Evolutionary conservation across 2,113 vertebrate genomes (phyloP), one percentile per base, ranked within the genome.

Genomic region (Ia io): DNA sequence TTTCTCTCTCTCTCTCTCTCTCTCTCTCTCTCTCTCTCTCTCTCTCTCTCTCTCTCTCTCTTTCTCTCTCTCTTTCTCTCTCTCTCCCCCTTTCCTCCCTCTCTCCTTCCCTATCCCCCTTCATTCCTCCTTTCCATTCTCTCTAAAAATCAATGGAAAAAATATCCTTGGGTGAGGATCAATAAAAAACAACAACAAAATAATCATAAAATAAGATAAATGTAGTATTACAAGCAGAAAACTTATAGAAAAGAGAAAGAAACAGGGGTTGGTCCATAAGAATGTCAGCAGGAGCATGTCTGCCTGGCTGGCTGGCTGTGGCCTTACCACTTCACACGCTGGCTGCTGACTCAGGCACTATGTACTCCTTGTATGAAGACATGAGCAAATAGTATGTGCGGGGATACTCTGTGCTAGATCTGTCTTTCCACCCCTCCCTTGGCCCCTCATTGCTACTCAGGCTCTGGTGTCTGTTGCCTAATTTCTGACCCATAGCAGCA

Each of bases 11-110:
- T 53, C 56, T 25, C 56, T 59, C 56, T 59, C 56, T 59, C 9
- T 59, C 23, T 25, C 56, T 59, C 56, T 59, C 56, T 22, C 18
- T 56, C 18, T 20, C 18, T 23, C 53, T 23, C 53, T 56, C 53
- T 3, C 53, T 9, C 51, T 20, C 20, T 56, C 20, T 2, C 8
- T 5, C 20, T 4, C 20, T 23, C 23, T 1, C 56, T 25, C 9
- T 9, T 3, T 25, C 23, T 3, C 51, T 18, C 9, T 1, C 23
- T 25, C 22, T 1, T 1, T 23, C 53, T 9, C 56, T 3, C 23
- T 1, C 3, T 9, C 53, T 2, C 0, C 9, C 23, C 3, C 56
- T 28, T 3, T 2, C 9, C 25, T 23, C 23, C 9, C 56, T 59
- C 9, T 2, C 9, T 59, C 25, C 7, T 20, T 51, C 8, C 2